Evolutionary conservation across 2,888 invertebrate genomes (phyloP).

Genomic region (Ormia ochracea): DNA sequence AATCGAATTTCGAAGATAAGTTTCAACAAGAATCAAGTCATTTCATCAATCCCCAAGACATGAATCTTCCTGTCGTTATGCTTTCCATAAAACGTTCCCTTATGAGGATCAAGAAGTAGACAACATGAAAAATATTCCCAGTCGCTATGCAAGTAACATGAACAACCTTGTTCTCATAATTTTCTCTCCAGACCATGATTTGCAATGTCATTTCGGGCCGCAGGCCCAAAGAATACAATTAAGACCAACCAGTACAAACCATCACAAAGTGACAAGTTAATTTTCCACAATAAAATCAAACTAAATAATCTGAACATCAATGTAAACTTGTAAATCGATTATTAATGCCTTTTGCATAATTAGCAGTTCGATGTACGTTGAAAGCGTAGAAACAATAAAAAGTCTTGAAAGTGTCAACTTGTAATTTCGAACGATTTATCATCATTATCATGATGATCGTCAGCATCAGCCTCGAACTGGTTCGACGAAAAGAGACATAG

Average conservation of each 20-base stretch:
- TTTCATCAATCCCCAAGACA: no score
- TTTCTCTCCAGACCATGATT: background rate
- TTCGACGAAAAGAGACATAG: conserved; percentile 14
- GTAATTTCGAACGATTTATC: conserved; percentile 67
- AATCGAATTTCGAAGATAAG: no score
- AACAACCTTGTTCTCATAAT: conserved; percentile 4
- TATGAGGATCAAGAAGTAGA: background rate
- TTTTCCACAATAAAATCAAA: conserved; percentile 46
- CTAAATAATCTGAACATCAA: conserved; percentile 46
- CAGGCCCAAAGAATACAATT: background rate
- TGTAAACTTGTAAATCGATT: conserved; percentile 70
- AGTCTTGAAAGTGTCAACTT: conserved; percentile 55
- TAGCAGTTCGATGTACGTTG: conserved; percentile 49
- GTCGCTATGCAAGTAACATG: background rate
- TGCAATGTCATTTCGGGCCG: background rate
- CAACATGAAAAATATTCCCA: conserved; percentile 12
- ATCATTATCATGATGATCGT: conserved; percentile 50
- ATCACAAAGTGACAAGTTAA: conserved; percentile 57
- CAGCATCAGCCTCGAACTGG: conserved; percentile 43
- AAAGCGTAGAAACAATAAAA: conserved; percentile 26
- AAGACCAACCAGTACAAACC: conserved; percentile 23
- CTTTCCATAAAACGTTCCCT: background rate
- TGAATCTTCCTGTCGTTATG: background rate
- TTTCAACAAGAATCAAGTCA: no score
- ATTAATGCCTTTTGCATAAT: conserved; percentile 71